Evolutionary conservation across 2,888 invertebrate species (phyloP), one percentile per base, ranked within the genome.

Genomic region (Panopea generosa): DNA sequence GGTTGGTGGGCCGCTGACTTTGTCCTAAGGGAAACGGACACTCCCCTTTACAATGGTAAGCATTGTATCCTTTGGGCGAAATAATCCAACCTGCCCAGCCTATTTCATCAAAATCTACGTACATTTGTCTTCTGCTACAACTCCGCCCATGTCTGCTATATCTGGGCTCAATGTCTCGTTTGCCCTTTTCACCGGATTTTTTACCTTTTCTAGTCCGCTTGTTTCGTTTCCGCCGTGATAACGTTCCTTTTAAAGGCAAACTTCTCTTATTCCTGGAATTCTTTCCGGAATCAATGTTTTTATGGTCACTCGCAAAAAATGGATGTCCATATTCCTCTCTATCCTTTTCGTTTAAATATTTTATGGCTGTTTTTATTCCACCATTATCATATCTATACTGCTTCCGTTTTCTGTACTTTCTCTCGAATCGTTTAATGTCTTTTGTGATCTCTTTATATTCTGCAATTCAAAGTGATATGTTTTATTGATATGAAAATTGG

Each of bases 1-100:
- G 95, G 86, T 95, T 95, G n/a, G 95, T 94, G 0, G 94, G 94
- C 70, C 93, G 93, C 76, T 94, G 93, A 75, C 93, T 93, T 82
- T 94, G 94, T 1, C 92, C 93, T n/a, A 93, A 82, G 0, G 93
- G 93, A 76, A 93, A 94, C 0, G 93, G 90, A 89, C 95, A 95
- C 55, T 93, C 92, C 0, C 95, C 95, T 61, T 92, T 92, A 89
- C 95, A 95, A 80, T 94, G 94, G 86, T 94, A 94, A 14, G 95
- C 95, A 78, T 94, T 94, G 89, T 95, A 95, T 2, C 93, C 90
- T 76, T 93, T 93, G 0, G 95, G 95, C 0, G 94, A 94, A 70
- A 95, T 94, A 80, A 95, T 95, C 92, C 95, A 95, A 0, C 94
- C 93, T 2, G 94, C 93, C 94, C 95, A 94, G 1, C 95, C 95